A percentile compares a stretch with the other conserved stretches of the same genome.
Conservation (phyloP, 2,797 vertebrate genomes). For the Lacerta viridis region DNA sequence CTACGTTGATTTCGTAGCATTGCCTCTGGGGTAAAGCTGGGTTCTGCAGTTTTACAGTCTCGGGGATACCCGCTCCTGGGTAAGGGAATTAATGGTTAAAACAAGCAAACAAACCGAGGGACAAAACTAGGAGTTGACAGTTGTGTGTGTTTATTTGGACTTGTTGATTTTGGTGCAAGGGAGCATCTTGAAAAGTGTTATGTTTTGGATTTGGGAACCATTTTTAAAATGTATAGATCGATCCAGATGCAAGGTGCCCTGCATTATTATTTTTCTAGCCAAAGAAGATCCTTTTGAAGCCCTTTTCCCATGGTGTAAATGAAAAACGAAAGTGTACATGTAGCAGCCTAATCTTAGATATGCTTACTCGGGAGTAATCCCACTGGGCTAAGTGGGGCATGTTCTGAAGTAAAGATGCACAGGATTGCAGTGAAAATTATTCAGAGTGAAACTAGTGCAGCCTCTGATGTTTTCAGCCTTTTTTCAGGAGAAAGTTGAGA, state of each 20-base stretch:
- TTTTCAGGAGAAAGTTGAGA: constrained; percentile 27
- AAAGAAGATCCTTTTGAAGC: background rate
- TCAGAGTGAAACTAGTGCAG: background rate
- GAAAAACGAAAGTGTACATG: background rate
- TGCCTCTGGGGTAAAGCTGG: background rate
- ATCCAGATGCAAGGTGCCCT: background rate
- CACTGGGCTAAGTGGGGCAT: background rate
- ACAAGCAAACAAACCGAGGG: background rate
- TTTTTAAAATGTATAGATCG: background rate
- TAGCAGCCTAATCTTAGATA: background rate
- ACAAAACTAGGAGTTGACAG: background rate
- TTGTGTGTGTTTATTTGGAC: background rate
- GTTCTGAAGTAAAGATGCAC: background rate
- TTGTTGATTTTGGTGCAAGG: no score
- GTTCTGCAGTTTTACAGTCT: background rate
- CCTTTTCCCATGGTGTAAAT: background rate
- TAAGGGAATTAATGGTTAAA: background rate
- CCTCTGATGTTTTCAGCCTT: constrained; percentile 25
- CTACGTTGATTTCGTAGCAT: background rate
- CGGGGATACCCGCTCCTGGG: no score
- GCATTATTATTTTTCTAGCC: background rate
- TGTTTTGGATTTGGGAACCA: background rate
- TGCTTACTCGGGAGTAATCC: background rate
- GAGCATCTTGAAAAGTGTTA: background rate
- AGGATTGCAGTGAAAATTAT: background rate